Conservation (phyloP, 1,140 invertebrate species). For the Leptoteleia sp. region DNA sequence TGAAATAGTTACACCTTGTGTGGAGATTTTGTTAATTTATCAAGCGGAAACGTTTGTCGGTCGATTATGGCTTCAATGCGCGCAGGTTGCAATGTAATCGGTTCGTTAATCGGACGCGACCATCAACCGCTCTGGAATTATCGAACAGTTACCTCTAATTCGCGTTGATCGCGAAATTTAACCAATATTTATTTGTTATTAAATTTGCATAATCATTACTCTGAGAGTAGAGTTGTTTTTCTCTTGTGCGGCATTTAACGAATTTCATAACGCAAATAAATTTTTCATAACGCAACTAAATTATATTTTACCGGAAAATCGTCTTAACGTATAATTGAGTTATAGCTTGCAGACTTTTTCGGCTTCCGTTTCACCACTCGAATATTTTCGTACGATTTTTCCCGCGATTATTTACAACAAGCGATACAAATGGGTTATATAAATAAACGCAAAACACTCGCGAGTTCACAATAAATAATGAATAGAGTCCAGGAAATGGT, state of each 20-base stretch:
- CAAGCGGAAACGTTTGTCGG: constrained; percentile 16
- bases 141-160: constrained; percentile 44
- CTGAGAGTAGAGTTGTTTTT: constrained; percentile 4
- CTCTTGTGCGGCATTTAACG: background rate
- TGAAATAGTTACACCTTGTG: background rate
- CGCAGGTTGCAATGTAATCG: constrained; percentile 32
- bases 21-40: constrained; percentile 26
- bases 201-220: constrained; percentile 56
- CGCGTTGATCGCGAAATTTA: constrained; percentile 21
- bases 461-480: constrained; percentile 34
- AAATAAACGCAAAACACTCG: constrained; percentile 13
- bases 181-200: constrained; percentile 43
- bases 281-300: constrained; percentile 10
- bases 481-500: constrained; percentile 32
- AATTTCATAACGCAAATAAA: constrained; percentile 29
- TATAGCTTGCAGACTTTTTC: too few species aligned
- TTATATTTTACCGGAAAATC: constrained; percentile 15
- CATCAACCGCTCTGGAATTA: constrained; percentile 39
- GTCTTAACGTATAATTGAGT: constrained; percentile 19
- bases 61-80: constrained; percentile 6
- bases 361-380: too few species aligned
- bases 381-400: background rate
- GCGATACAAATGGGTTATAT: constrained; percentile 16
- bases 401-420: background rate
- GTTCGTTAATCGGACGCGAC: constrained; percentile 39